phyloP scores from a whole-genome alignment of 2,797 vertebrate species.

The Pteronotus mesoamericanus region DNA sequence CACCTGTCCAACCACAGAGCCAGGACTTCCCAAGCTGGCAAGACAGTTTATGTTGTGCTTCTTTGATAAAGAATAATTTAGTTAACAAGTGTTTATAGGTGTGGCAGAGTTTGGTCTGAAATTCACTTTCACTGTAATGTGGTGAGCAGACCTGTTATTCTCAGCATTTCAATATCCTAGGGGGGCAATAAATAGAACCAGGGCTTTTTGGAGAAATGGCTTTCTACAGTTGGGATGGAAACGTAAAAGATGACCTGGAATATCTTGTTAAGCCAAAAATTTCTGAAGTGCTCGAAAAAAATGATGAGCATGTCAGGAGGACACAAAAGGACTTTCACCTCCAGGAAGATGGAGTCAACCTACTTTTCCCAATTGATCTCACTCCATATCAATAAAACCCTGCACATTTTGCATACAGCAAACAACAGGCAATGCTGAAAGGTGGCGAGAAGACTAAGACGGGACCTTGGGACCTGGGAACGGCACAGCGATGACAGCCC shows the following conservation, averaged over 20 bases:
- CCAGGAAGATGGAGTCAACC: background rate
- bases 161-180: background rate
- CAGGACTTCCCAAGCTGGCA: background rate
- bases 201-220: background rate
- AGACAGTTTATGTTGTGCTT: background rate
- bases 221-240: background rate
- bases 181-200: background rate
- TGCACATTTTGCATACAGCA: background rate
- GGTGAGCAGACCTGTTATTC: background rate
- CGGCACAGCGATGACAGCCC: background rate
- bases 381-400: background rate
- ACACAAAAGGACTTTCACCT: background rate
- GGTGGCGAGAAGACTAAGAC: background rate
- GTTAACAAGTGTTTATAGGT: background rate
- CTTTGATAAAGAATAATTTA: background rate
- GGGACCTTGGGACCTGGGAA: background rate
- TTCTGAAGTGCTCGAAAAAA: background rate
- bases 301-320: background rate
- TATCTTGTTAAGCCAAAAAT: background rate
- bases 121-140: background rate
- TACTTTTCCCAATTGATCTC: background rate
- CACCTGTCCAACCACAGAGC: background rate
- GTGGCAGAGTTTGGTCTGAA: background rate
- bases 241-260: background rate
- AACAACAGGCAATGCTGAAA: background rate